These are phyloP conservation scores for Talpa occidentalis DNA, from an alignment of 2,113 vertebrate genomes.

Conservation along the genomic window DNA sequence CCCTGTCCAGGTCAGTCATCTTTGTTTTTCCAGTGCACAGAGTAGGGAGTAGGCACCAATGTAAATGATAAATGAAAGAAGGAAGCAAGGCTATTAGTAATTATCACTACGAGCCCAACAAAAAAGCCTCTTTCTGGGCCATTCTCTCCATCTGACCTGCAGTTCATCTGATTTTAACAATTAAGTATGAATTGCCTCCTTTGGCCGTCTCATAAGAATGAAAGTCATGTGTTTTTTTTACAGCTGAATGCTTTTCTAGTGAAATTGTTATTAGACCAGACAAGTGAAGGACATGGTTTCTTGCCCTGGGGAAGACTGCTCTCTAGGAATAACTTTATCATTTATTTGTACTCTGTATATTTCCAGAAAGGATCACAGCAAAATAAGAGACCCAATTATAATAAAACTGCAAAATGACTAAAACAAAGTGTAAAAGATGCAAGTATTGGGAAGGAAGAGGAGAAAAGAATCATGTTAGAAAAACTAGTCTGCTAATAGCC, in stretches of 20 bases:
- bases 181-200: background rate
- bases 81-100: background rate
- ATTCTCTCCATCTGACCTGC: background rate
- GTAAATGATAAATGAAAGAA: background rate
- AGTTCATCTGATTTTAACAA: background rate
- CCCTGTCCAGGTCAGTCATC: background rate
- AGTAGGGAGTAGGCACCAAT: background rate
- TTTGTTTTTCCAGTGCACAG: background rate
- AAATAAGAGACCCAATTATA: background rate
- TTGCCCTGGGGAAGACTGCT: background rate
- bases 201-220: background rate
- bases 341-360: background rate
- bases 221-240: background rate
- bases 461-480: background rate
- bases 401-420: conserved; percentile 3
- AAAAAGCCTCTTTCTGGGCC: background rate
- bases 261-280: conserved; percentile 13
- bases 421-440: background rate
- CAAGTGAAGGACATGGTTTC: background rate
- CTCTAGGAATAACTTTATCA: conserved; percentile 40
- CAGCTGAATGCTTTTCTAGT: background rate
- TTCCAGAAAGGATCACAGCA: background rate
- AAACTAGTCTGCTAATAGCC: background rate
- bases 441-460: background rate
- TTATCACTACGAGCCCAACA: background rate